phyloP scores from a whole-genome alignment of 1,140 invertebrate genomes.

The Bombus picipes region DNA sequence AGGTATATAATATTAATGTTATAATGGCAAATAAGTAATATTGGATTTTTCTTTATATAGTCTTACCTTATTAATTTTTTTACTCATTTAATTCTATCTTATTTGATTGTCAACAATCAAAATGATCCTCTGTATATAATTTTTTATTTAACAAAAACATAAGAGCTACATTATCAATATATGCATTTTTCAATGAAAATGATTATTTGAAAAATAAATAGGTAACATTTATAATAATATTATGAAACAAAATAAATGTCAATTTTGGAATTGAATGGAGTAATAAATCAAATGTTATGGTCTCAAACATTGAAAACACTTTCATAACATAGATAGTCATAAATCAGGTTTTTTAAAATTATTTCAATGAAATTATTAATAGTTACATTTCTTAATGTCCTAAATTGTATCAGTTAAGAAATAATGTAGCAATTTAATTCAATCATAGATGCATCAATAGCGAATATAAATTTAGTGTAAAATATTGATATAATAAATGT shows the following conservation, averaged over 20 bases:
- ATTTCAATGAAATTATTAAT: not conserved
- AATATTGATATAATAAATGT: not conserved
- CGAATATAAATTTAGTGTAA: not conserved
- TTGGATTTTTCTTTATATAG: not conserved
- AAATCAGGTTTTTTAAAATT: not conserved
- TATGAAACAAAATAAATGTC: not conserved
- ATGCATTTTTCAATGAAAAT: not conserved
- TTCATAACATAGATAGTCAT: not conserved
- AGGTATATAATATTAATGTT: not conserved
- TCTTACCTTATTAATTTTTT: not conserved
- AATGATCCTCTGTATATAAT: not conserved
- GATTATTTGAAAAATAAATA: not conserved
- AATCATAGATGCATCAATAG: conserved; percentile 12
- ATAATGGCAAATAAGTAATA: too few species aligned
- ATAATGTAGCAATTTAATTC: not conserved
- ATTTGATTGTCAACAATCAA: not conserved
- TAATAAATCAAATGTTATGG: conserved; percentile 11
- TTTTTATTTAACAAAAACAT: not conserved
- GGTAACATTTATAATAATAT: not conserved
- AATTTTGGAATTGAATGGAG: not conserved
- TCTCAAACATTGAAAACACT: not conserved
- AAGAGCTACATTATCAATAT: not conserved
- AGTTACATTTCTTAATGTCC: not conserved
- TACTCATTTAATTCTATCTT: not conserved
- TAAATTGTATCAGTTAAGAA: not conserved